phyloP scores from a whole-genome alignment of 2,113 vertebrate genomes.

The Gavialis gangeticus region DNA sequence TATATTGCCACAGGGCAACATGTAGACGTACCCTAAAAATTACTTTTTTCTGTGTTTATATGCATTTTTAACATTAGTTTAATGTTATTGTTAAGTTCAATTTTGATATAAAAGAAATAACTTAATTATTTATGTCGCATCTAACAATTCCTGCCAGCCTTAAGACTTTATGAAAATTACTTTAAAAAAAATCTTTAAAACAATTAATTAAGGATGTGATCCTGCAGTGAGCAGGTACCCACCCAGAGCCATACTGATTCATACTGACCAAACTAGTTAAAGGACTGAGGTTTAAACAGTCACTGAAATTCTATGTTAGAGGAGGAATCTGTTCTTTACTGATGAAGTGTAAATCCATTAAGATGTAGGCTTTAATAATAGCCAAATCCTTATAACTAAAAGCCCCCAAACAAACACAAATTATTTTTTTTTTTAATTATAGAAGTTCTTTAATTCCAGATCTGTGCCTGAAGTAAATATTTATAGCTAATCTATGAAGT shows the following conservation, averaged over 20 bases:
- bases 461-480: background rate
- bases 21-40: too few relatives aligned
- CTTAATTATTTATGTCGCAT: background rate
- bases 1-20: too few relatives aligned
- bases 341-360: background rate
- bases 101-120: background rate
- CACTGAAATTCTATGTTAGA: background rate
- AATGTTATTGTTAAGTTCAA: background rate
- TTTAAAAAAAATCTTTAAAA: background rate
- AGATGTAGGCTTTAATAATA: background rate
- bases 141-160: background rate
- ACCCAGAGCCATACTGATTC: background rate
- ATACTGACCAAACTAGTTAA: background rate
- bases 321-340: background rate
- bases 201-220: background rate
- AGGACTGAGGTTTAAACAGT: background rate
- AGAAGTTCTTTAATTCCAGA: background rate
- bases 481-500: slow-evolving; percentile 8
- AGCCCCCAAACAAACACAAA: background rate
- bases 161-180: background rate
- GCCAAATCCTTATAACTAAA: background rate
- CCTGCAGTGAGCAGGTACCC: background rate
- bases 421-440: background rate
- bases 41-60: background rate
- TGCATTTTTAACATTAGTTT: background rate